Conservation (phyloP, 2,113 vertebrate genomes). For the Origma solitaria region DNA sequence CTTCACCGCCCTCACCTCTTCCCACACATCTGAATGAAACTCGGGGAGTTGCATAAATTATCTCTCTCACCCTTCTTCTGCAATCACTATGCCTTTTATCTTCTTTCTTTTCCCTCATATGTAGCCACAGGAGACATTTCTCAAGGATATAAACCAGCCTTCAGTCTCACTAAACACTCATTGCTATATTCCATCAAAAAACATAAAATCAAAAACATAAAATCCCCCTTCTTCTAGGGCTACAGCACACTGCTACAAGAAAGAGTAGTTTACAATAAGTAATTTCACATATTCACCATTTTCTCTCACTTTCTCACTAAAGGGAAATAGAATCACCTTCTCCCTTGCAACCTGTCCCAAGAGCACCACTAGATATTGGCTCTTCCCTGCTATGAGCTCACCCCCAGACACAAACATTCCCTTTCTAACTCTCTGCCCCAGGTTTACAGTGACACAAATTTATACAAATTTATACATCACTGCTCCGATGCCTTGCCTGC, state of each 20-base stretch:
- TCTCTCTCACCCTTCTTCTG: neutral
- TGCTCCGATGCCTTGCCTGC: neutral
- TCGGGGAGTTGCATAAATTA: neutral
- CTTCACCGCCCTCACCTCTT: neutral
- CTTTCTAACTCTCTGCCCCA: rapidly evolving
- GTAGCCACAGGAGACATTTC: neutral
- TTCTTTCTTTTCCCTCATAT: neutral
- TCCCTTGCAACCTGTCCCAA: neutral
- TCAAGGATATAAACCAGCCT: neutral
- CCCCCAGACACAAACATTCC: rapidly evolving
- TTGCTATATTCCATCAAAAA: rapidly evolving
- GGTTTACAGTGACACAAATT: neutral
- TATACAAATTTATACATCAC: neutral
- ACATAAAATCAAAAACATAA: neutral
- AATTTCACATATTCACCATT: neutral
- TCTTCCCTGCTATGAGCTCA: neutral
- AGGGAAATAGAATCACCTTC: neutral
- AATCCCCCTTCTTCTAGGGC: neutral
- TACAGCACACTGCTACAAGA: neutral
- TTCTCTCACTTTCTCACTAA: rapidly evolving
- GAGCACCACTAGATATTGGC: rapidly evolving
- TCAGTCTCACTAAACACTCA: neutral
- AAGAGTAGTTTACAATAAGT: neutral
- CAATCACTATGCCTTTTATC: neutral
- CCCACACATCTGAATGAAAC: neutral